phyloP scores from a whole-genome alignment of 2,797 vertebrate species.

The Spheniscus humboldti region DNA sequence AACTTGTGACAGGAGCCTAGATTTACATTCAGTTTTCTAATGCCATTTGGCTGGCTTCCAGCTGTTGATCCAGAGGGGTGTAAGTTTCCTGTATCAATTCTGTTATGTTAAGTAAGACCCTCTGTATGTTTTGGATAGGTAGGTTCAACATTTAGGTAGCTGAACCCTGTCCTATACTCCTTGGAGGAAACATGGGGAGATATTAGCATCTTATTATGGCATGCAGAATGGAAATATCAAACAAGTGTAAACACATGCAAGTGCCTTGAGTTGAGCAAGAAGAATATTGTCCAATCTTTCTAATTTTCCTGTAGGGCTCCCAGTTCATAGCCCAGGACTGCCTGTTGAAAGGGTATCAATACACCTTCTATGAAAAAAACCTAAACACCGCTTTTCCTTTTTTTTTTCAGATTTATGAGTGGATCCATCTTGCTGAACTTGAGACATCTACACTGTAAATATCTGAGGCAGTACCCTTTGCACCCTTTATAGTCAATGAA shows the following conservation, averaged over 20 bases:
- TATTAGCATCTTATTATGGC: background rate
- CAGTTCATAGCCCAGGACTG: background rate
- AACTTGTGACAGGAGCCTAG: background rate
- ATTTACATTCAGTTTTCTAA: background rate
- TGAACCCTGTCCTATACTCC: background rate
- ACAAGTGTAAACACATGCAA: background rate
- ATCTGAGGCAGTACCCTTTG: background rate
- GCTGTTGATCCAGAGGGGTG: background rate
- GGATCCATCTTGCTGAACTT: background rate
- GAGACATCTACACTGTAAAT: background rate
- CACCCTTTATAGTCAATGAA: background rate
- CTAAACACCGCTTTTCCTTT: rapidly evolving
- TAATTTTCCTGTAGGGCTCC: background rate
- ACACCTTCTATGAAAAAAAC: background rate
- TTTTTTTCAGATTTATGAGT: background rate
- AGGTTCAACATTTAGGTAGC: background rate
- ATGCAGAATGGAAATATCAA: background rate
- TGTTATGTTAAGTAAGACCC: background rate
- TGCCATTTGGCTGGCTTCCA: background rate
- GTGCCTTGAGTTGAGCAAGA: background rate
- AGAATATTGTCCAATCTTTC: background rate
- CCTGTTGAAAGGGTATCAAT: background rate
- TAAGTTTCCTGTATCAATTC: background rate
- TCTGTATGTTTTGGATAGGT: background rate
- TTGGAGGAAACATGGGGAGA: background rate